Conservation (phyloP, 2,797 vertebrate species). For the Pelobates cultripes region DNA sequence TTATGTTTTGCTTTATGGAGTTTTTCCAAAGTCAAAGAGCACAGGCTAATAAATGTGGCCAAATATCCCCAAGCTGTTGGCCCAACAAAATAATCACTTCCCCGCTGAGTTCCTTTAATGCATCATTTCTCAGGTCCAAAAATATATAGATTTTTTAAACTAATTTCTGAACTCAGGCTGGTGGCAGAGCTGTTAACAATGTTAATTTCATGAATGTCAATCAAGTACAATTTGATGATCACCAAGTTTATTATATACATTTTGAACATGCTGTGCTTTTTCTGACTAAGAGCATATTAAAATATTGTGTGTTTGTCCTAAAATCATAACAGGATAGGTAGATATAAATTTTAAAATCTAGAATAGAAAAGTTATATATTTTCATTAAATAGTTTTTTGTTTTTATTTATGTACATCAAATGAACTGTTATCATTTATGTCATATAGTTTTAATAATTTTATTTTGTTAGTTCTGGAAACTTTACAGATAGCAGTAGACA, state of each 20-base stretch:
- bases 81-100: conserved; percentile 53
- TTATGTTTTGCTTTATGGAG: conserved; percentile 28
- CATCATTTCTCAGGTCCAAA: conserved; percentile 55
- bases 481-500: conserved; percentile 61
- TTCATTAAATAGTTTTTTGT: no score
- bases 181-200: conserved; percentile 26
- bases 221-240: conserved; percentile 39
- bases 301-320: no score
- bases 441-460: no score
- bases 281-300: no score
- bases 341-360: no score
- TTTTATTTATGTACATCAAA: no score
- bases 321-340: no score
- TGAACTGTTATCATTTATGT: no score
- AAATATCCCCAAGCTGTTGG: conserved; percentile 48
- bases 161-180: conserved; percentile 60
- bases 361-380: no score
- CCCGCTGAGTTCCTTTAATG: conserved; percentile 62
- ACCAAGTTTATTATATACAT: background rate
- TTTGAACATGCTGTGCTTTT: no score
- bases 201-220: conserved; percentile 38
- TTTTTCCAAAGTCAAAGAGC: conserved; percentile 48
- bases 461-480: conserved; percentile 54
- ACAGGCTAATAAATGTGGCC: conserved; percentile 23
- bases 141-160: conserved; percentile 42